phyloP scores from a whole-genome alignment of 1,140 invertebrate genomes.

The Dreissena polymorpha region DNA sequence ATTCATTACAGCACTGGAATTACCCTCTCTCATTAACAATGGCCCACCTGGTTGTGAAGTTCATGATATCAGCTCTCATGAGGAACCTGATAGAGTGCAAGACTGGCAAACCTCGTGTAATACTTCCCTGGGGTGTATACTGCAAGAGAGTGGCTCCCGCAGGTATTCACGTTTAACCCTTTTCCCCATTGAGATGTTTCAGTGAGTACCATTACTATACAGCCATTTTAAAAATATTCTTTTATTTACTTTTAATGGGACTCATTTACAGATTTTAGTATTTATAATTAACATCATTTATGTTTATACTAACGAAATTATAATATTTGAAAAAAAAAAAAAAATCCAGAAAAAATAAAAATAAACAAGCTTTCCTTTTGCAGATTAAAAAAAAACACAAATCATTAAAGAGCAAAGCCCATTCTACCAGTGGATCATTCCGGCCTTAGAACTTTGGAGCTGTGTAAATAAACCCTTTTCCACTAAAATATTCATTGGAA shows the following conservation, averaged over 20 bases:
- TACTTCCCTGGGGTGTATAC: constrained; percentile 65
- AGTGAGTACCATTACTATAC: not conserved
- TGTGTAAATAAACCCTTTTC: too few relatives aligned
- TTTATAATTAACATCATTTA: too few relatives aligned
- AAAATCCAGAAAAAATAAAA: too few relatives aligned
- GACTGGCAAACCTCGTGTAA: constrained; percentile 59
- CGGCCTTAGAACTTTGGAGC: too few relatives aligned
- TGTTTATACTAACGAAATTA: too few relatives aligned
- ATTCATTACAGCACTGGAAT: constrained; percentile 67
- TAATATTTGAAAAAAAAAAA: too few relatives aligned
- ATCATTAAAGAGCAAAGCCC: too few relatives aligned
- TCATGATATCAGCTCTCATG: constrained; percentile 64
- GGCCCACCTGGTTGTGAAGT: constrained; percentile 73
- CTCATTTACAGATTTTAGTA: not conserved
- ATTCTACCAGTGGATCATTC: too few relatives aligned
- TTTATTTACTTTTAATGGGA: not conserved
- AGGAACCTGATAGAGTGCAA: constrained; percentile 64
- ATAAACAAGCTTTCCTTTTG: too few relatives aligned
- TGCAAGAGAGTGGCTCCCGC: constrained; percentile 68
- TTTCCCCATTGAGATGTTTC: not conserved
- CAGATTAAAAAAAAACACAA: too few relatives aligned
- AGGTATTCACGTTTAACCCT: constrained; percentile 66
- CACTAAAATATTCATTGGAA: too few relatives aligned
- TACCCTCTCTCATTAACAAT: constrained; percentile 73
- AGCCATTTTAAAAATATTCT: not conserved